These are phyloP conservation scores for Teleiodes luculella DNA, from an alignment of 2,888 invertebrate genomes.

Conservation along the genomic window DNA sequence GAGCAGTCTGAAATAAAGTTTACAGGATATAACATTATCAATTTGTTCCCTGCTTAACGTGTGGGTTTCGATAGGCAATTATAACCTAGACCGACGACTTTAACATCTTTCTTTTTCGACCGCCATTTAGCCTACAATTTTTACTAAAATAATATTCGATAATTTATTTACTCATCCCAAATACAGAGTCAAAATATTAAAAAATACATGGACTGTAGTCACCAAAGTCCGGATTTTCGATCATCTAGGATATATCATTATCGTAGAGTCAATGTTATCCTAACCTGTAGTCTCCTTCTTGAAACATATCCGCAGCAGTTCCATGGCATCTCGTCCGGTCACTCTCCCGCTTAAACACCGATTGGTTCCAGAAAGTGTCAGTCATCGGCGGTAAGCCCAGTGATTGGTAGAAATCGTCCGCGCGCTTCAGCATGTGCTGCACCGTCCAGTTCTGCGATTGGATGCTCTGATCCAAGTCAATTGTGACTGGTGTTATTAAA, in stretches of 20 bases:
- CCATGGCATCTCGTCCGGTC: constrained; percentile 80
- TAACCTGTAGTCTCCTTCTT: constrained; percentile 81
- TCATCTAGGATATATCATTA: no score
- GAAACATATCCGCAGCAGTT: constrained; percentile 85
- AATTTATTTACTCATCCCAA: no score
- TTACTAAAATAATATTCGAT: no score
- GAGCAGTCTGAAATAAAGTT: constrained; percentile 72
- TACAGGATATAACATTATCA: background rate
- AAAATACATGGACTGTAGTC: no score
- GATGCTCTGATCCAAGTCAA: constrained; percentile 75
- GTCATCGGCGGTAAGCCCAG: constrained; percentile 81
- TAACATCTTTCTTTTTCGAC: no score
- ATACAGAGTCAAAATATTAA: no score
- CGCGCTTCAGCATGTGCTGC: constrained; percentile 78
- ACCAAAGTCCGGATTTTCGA: no score
- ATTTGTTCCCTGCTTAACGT: no score
- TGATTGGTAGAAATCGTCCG: constrained; percentile 84
- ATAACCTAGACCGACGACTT: no score
- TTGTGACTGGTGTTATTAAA: constrained; percentile 71
- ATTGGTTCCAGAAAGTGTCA: constrained; percentile 80
- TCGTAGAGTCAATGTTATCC: background rate
- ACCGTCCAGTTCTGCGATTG: constrained; percentile 75
- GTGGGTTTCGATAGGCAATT: no score
- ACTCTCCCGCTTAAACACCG: constrained; percentile 58
- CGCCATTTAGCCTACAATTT: no score